Base-by-base conservation (phyloP, 2,797 vertebrate genomes). In the Masticophis lateralis region DNA sequence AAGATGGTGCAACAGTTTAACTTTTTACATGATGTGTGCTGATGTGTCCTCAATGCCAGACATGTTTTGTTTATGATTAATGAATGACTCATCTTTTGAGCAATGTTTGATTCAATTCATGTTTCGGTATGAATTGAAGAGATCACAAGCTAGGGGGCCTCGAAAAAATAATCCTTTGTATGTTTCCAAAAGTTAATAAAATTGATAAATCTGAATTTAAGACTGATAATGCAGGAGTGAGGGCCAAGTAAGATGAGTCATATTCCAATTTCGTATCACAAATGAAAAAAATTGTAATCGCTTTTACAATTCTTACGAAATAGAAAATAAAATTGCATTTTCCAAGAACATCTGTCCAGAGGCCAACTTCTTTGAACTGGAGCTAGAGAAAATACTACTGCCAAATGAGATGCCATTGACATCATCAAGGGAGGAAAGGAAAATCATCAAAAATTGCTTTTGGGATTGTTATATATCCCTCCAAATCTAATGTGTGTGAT, bases 91-190 rank as follows among this genome's bases (percentile, higher is more conserved):
- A 97, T 97, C 97, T 97, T 89, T 90, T 97, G 96, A 97, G 97
- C 97, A 97, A 94, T 98, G 98, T 97, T 97, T 97, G 97, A 97
- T 98, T 98, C 97, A 98, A 98, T 98, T 98, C 98, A 98, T 98
- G 98, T 98, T 97, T 98, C 96, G 93, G 96, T 97, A 98, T 98
- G 97, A 98, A 98, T 98, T 97, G 97, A 97, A 97, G 96, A 96
- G 97, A 98, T 97, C 94, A 94, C 95, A 95, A 95, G 86, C 96
- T 97, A 93, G 87, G 91, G 69, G 69, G 96, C 96, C 63, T 37
- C 5, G 96, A 96, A 95, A 51, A 97, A 96, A 96, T 94, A 95
- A 97, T 92, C 90, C 97, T 96, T 16, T 95, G 1, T 96, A 90
- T 87, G n/a, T 96, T 97, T 86, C 53, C 86, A 18, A 96, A 91